Evolutionary conservation across 2,888 invertebrate genomes (phyloP).

Genomic region (Helleia helle): DNA sequence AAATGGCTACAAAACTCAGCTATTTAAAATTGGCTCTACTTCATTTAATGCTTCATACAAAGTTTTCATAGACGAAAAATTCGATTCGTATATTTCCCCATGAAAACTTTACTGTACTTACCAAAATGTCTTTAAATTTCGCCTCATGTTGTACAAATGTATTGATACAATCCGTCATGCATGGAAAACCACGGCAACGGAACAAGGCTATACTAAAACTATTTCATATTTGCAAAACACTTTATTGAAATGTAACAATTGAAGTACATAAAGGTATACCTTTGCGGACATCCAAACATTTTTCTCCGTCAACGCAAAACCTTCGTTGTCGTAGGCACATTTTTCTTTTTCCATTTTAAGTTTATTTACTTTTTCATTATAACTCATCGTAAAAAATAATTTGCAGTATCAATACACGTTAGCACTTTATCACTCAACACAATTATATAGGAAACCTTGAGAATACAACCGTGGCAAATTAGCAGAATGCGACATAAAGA

Average conservation of each 20-base stretch:
- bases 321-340: conserved; percentile 49
- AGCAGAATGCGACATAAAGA: neutral
- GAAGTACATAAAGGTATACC: conserved; percentile 24
- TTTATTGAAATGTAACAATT: conserved; percentile 14
- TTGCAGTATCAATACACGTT: conserved; percentile 11
- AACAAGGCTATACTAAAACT: conserved; percentile 18
- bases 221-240: conserved; percentile 11
- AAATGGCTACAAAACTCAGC: no score
- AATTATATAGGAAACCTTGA: conserved; percentile 18
- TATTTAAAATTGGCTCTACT: neutral
- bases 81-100: no score
- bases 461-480: neutral
- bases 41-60: neutral
- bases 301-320: conserved; percentile 53
- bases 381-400: conserved; percentile 10
- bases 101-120: no score
- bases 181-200: conserved; percentile 19
- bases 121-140: conserved; percentile 9
- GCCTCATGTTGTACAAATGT: conserved; percentile 4
- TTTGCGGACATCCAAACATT: conserved; percentile 34
- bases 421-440: conserved; percentile 22
- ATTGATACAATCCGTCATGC: conserved; percentile 28
- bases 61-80: neutral
- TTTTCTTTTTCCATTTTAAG: conserved; percentile 33
- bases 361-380: conserved; percentile 13